Percentiles rank a stretch among this genome's conserved stretches.
Conservation (phyloP, 1,140 invertebrate species). For the Rhagoletis pomonella region DNA sequence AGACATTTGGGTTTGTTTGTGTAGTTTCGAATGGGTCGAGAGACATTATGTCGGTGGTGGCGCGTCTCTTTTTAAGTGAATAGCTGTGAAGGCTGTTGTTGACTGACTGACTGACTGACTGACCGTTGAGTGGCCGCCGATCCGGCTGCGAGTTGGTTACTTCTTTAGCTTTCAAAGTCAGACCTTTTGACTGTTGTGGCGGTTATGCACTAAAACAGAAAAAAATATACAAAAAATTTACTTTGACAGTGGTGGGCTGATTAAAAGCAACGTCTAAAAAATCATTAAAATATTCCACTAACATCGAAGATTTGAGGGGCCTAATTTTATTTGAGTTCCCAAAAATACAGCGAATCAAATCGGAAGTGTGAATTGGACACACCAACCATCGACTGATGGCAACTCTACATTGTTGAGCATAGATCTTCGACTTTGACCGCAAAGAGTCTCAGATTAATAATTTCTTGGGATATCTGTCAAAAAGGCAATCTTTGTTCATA, state of each 20-base stretch:
- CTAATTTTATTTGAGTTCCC: too few relatives aligned
- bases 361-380: too few relatives aligned
- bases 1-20: constrained; percentile 30
- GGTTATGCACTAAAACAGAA: not conserved
- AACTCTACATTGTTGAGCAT: too few relatives aligned
- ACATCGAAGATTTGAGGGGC: too few relatives aligned
- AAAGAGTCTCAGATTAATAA: too few relatives aligned
- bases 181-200: constrained; percentile 3
- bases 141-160: constrained; percentile 25
- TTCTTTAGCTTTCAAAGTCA: not conserved
- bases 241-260: not conserved
- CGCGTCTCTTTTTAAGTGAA: not conserved
- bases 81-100: not conserved
- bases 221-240: not conserved
- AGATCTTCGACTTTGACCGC: too few relatives aligned
- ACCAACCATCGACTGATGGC: too few relatives aligned
- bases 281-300: too few relatives aligned
- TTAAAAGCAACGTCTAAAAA: too few relatives aligned
- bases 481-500: too few relatives aligned
- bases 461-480: too few relatives aligned
- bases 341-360: too few relatives aligned
- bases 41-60: not conserved
- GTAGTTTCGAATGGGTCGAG: not conserved
- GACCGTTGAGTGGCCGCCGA: constrained; percentile 32
- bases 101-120: not conserved